Conservation (phyloP, 2,888 invertebrate genomes). For the Meteorus colon region DNA sequence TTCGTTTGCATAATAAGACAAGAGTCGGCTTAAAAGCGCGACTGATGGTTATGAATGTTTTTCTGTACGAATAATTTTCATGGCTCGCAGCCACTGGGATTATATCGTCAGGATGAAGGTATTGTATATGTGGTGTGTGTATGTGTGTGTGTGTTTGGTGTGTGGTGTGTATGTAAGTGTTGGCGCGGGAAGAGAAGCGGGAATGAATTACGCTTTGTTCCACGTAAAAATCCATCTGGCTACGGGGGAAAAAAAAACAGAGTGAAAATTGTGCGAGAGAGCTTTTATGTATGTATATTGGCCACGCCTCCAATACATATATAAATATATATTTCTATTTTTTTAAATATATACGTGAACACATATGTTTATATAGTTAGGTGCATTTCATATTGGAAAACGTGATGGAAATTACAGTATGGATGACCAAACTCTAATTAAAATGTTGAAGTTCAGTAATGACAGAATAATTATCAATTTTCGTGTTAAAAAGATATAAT, state of each 20-base stretch:
- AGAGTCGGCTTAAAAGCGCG: conserved; percentile 2
- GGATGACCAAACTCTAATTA: neutral
- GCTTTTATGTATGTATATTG: neutral
- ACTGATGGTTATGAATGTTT: conserved; percentile 30
- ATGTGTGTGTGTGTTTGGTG: neutral
- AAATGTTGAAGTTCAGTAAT: neutral
- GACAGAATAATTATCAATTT: too few relatives aligned
- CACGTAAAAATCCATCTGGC: conserved; percentile 27
- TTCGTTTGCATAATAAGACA: neutral
- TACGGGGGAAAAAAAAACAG: conserved; percentile 11
- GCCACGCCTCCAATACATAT: conserved; percentile 1
- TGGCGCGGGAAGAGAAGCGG: neutral
- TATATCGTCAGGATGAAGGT: conserved; percentile 19
- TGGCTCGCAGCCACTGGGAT: conserved; percentile 24
- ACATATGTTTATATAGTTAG: neutral
- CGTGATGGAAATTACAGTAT: neutral
- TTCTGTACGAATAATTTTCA: conserved; percentile 31
- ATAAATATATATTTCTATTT: conserved; percentile 1
- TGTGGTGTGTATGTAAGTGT: neutral
- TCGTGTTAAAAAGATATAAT: too few relatives aligned
- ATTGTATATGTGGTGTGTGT: neutral
- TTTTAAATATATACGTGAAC: neutral
- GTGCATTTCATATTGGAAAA: neutral
- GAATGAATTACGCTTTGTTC: conserved; percentile 30
- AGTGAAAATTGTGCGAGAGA: conserved; percentile 2